Evolutionary conservation across 2,888 invertebrate genomes (phyloP).

Genomic region (Cacoxenus indagator): DNA sequence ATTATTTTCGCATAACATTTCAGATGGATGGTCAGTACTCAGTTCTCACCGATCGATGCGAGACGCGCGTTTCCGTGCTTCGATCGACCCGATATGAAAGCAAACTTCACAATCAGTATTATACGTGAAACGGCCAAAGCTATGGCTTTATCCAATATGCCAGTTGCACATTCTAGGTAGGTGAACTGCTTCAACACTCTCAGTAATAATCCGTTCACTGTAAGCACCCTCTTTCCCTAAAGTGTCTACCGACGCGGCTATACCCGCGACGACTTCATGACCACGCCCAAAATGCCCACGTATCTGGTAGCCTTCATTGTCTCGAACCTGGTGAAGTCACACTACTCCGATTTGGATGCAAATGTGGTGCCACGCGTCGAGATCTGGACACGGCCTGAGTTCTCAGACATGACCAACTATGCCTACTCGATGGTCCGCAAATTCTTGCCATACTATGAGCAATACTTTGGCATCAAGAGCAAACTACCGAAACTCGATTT

Average conservation of each 20-base stretch:
- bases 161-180: constrained; percentile 65
- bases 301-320: constrained; percentile 80
- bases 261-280: constrained; percentile 76
- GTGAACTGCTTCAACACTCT: constrained; percentile 24
- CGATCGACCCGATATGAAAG: constrained; percentile 87
- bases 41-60: constrained; percentile 85
- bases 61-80: constrained; percentile 89
- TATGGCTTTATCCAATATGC: constrained; percentile 77
- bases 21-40: constrained; percentile 84
- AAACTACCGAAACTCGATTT: constrained; percentile 79
- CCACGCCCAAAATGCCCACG: constrained; percentile 81
- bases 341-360: constrained; percentile 56
- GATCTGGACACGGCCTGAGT: constrained; percentile 68
- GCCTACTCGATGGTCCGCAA: constrained; percentile 75
- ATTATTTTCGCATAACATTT: not conserved
- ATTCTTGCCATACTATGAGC: constrained; percentile 76
- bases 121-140: constrained; percentile 72
- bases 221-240: not conserved
- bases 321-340: constrained; percentile 71
- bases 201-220: not conserved
- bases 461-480: constrained; percentile 77
- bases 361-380: constrained; percentile 63
- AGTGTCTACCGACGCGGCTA: constrained; percentile 71
- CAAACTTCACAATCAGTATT: constrained; percentile 80
- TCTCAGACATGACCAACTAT: constrained; percentile 69